These are phyloP conservation scores for Zaprionus bogoriensis DNA, from an alignment of 2,888 invertebrate genomes.

Conservation along the genomic window DNA sequence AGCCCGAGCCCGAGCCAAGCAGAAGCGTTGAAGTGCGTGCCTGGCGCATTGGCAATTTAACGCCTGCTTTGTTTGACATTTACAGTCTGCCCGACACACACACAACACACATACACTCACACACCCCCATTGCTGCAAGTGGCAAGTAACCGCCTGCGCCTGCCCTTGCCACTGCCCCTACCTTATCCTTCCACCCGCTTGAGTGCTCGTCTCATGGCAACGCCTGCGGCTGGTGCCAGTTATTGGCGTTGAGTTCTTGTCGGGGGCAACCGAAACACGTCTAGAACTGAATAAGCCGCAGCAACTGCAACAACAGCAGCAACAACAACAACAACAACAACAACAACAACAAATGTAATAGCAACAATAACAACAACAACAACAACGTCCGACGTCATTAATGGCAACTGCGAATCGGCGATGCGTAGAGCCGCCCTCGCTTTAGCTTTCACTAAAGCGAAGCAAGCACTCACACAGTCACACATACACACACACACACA, in stretches of 20 bases:
- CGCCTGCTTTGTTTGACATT: slow-evolving; percentile 51
- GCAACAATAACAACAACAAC: background rate
- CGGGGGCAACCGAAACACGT: slow-evolving; percentile 6
- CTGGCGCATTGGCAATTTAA: slow-evolving; percentile 58
- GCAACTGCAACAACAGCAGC: background rate
- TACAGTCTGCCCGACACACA: background rate
- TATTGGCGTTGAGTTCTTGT: slow-evolving; percentile 7
- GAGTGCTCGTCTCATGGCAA: slow-evolving; percentile 19
- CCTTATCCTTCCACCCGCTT: too few relatives aligned
- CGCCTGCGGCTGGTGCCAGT: slow-evolving; percentile 2
- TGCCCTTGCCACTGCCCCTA: too few relatives aligned
- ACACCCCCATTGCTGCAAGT: slow-evolving; percentile 10
- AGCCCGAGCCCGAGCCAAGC: background rate
- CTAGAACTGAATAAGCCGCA: slow-evolving; percentile 5
- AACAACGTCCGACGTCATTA: background rate
- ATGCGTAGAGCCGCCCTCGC: slow-evolving; percentile 20
- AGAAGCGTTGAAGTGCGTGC: slow-evolving; percentile 38
- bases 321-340: background rate
- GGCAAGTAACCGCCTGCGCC: slow-evolving; percentile 4
- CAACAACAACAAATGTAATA: background rate
- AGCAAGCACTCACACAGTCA: background rate
- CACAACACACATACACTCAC: background rate
- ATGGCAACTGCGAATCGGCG: slow-evolving; percentile 19
- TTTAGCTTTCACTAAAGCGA: slow-evolving; percentile 10
- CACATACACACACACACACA: background rate